Evolutionary conservation across 2,888 invertebrate species (phyloP).

Genomic region (Aspidiotus rigidus): DNA sequence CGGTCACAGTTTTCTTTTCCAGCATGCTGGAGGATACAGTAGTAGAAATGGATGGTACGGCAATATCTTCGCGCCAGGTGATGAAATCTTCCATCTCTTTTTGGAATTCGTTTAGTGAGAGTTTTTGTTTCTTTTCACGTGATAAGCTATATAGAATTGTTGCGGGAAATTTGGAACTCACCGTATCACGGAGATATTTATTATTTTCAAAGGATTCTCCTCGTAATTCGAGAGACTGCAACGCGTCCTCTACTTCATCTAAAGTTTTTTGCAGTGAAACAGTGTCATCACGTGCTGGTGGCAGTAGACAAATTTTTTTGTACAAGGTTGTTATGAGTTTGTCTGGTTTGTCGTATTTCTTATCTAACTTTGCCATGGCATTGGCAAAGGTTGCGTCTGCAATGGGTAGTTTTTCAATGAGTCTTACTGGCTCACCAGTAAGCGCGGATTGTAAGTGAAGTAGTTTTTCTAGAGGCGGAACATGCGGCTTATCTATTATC

Average conservation of each 20-base stretch:
- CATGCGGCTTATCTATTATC: not conserved
- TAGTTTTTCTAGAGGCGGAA: not conserved
- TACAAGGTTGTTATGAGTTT: not conserved
- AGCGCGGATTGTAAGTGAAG: not conserved
- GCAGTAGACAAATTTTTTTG: not conserved
- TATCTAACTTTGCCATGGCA: not conserved
- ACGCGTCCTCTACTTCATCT: not conserved
- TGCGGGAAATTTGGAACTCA: not conserved
- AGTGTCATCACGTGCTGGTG: not conserved
- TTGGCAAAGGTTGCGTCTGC: not conserved
- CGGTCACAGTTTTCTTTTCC: not conserved
- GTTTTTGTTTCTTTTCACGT: fast-evolving
- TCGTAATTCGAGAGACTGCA: not conserved
- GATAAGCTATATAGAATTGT: not conserved
- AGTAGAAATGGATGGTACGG: not conserved
- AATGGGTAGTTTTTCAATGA: not conserved
- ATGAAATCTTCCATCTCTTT: not conserved
- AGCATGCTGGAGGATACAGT: not conserved
- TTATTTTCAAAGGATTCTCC: not conserved
- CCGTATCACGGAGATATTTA: not conserved
- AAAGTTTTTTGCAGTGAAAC: not conserved
- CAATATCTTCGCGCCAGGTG: not conserved
- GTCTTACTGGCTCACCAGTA: not conserved
- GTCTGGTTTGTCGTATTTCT: not conserved
- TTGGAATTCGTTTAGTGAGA: not conserved